phyloP scores from a whole-genome alignment of 1,140 invertebrate genomes.

The Micrasema longulum region DNA sequence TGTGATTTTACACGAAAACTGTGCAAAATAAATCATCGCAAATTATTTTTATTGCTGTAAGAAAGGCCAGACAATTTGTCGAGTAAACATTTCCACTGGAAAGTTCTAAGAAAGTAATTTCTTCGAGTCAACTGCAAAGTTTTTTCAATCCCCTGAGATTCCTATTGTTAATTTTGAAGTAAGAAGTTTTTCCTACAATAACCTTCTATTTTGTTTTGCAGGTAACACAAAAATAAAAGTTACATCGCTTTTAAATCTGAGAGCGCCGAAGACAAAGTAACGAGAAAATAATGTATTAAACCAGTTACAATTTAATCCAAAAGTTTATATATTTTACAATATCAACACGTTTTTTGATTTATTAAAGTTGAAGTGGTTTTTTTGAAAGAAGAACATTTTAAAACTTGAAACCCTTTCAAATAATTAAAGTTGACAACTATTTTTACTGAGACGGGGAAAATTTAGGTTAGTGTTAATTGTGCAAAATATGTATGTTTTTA shows the following conservation, averaged over 20 bases:
- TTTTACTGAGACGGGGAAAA: too few relatives aligned
- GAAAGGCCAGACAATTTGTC: neutral
- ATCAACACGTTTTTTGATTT: conserved; percentile 15
- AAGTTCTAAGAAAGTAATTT: conserved; percentile 9
- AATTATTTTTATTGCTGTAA: too few relatives aligned
- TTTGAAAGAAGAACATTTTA: too few relatives aligned
- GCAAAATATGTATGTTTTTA: too few relatives aligned
- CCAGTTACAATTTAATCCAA: conserved; percentile 45
- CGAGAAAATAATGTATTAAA: conserved; percentile 42
- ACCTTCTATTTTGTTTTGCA: conserved; percentile 43
- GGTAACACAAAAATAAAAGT: conserved; percentile 40
- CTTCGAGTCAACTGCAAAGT: conserved; percentile 10
- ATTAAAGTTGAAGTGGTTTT: too few relatives aligned
- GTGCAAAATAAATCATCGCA: too few relatives aligned
- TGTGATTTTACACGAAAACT: too few relatives aligned
- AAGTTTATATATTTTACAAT: conserved; percentile 44
- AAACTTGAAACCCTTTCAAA: too few relatives aligned
- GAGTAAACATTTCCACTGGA: conserved; percentile 3
- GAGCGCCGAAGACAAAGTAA: conserved; percentile 42
- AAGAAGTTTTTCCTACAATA: conserved; percentile 34
- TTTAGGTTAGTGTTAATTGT: too few relatives aligned
- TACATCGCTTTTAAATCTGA: conserved; percentile 37
- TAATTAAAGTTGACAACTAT: too few relatives aligned
- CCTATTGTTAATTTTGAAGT: conserved; percentile 34
- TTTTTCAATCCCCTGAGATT: conserved; percentile 2